phyloP scores from a whole-genome alignment of 2,797 vertebrate genomes.

The Hippocampus kuda region DNA sequence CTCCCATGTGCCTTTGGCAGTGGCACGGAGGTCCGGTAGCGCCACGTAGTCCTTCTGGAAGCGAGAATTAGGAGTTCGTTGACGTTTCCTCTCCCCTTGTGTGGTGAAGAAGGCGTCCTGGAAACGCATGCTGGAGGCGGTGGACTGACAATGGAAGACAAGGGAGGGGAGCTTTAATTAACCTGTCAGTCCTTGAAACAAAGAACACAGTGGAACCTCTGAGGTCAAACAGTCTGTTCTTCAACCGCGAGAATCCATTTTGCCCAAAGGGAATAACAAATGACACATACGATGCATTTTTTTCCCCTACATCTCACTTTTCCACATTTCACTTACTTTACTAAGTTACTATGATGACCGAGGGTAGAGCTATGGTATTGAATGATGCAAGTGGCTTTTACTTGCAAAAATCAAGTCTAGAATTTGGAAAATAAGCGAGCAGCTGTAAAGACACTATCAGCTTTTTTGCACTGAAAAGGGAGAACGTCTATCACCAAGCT shows the following conservation, averaged over 20 bases:
- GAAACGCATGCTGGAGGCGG: conserved; percentile 92
- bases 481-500: too few relatives aligned
- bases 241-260: neutral
- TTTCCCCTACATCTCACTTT: too few relatives aligned
- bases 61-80: conserved; percentile 83
- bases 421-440: too few relatives aligned
- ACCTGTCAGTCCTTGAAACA: neutral
- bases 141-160: conserved; percentile 69
- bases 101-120: conserved; percentile 87
- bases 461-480: too few relatives aligned
- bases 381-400: too few relatives aligned
- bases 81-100: conserved; percentile 84
- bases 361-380: too few relatives aligned
- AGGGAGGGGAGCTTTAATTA: neutral
- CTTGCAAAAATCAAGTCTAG: too few relatives aligned
- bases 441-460: too few relatives aligned
- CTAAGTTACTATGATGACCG: too few relatives aligned
- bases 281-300: neutral
- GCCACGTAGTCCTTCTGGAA: conserved; percentile 92
- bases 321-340: too few relatives aligned
- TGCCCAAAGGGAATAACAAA: neutral
- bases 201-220: neutral
- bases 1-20: conserved; percentile 80
- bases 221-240: neutral
- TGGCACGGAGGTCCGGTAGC: conserved; percentile 77